Evolutionary conservation across 64 coral and sea anemone species (phyloP).

Genomic region (Pachyseris speciosa): DNA sequence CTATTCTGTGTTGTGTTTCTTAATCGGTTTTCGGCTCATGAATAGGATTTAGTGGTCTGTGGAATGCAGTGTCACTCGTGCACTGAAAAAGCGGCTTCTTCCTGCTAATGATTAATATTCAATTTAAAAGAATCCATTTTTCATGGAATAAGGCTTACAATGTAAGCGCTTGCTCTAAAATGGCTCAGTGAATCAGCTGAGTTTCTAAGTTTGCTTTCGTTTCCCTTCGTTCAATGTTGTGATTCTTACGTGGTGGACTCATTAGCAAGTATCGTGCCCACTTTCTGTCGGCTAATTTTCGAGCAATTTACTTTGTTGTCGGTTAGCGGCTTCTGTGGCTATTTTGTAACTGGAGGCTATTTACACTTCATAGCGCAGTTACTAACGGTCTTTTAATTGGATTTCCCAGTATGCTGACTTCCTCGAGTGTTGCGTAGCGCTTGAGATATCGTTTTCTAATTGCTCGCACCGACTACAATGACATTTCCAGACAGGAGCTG

Average conservation of each 20-base stretch:
- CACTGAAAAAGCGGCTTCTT: neutral
- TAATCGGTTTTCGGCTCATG: neutral
- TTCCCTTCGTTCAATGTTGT: neutral
- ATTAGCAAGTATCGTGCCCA: neutral
- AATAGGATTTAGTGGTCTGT: neutral
- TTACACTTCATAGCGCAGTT: constrained; percentile 26
- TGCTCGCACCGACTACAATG: neutral
- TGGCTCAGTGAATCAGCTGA: neutral
- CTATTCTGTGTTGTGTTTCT: neutral
- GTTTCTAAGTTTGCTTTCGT: neutral
- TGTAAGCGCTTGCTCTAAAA: no score
- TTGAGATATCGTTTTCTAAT: neutral
- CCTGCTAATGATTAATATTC: neutral
- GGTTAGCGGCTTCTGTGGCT: constrained; percentile 5
- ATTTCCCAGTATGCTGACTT: neutral
- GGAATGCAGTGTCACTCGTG: neutral
- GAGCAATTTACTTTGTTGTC: constrained; percentile 14
- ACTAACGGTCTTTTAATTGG: constrained; percentile 15
- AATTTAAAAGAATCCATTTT: neutral
- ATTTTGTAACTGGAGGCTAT: constrained; percentile 10
- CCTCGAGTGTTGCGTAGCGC: neutral
- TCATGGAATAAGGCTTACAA: no score
- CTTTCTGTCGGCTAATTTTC: constrained; percentile 12
- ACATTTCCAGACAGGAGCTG: constrained; percentile 9
- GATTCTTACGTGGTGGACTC: neutral